Conservation (phyloP, 2,113 vertebrate genomes). For the Alligator sinensis region DNA sequence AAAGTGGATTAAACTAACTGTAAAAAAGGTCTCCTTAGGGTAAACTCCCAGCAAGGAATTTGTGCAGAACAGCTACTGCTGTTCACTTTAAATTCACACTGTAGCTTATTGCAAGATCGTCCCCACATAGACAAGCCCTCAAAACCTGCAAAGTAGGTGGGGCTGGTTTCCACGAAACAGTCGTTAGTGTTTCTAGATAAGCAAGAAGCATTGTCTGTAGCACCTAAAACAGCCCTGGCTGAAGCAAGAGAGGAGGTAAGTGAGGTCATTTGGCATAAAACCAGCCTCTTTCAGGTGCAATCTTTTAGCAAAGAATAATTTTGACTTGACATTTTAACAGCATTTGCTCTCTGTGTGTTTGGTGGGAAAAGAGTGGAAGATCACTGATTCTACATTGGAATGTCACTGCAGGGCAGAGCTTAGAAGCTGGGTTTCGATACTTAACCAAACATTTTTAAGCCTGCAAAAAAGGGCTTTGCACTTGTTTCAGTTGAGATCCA, state of each 20-base stretch:
- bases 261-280: background rate
- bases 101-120: too few relatives aligned
- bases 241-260: background rate
- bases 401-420: background rate
- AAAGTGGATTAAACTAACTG: background rate
- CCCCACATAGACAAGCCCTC: background rate
- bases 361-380: background rate
- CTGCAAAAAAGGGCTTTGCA: background rate
- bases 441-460: background rate
- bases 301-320: background rate
- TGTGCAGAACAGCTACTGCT: too few relatives aligned
- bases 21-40: too few relatives aligned
- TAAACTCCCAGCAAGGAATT: too few relatives aligned
- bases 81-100: too few relatives aligned
- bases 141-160: background rate
- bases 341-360: background rate
- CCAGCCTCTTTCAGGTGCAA: background rate
- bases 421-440: background rate
- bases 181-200: background rate
- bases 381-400: background rate
- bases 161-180: background rate
- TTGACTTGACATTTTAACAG: background rate
- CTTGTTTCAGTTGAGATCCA: background rate
- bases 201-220: background rate
- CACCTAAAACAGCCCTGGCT: background rate